phyloP scores from a whole-genome alignment of 2,113 vertebrate genomes.

The Neomonachus schauinslandi region DNA sequence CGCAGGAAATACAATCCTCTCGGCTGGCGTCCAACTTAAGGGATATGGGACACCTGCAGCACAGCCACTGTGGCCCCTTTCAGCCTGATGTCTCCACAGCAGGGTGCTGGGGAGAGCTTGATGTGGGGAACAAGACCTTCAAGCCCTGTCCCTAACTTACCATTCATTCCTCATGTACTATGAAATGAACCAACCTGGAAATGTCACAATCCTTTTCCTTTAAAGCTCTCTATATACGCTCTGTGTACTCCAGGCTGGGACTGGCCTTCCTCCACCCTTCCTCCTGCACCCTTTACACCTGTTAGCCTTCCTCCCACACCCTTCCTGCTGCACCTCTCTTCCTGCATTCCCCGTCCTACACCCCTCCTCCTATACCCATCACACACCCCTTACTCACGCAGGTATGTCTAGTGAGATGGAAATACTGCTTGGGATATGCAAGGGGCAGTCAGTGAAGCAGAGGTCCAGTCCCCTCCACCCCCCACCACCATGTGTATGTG shows the following conservation, averaged over 20 bases:
- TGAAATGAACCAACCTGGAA: not conserved
- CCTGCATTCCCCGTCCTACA: too few species aligned
- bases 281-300: too few species aligned
- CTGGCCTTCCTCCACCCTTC: not conserved
- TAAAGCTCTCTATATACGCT: not conserved
- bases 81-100: not conserved
- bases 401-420: not conserved
- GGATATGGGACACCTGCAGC: not conserved
- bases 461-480: not conserved
- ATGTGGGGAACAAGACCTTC: not conserved
- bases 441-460: not conserved
- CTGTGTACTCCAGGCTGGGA: not conserved
- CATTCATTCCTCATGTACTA: not conserved
- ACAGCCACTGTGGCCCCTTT: not conserved
- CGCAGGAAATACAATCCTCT: not conserved
- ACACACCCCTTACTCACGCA: not conserved
- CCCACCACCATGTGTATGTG: accelerated
- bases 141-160: too few species aligned
- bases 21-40: not conserved
- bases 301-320: accelerated
- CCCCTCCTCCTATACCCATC: not conserved
- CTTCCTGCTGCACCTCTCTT: not conserved
- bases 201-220: too few species aligned
- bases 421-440: not conserved
- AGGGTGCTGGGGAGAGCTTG: not conserved